These are phyloP conservation scores for Sphinx pinastri DNA, from an alignment of 2,888 invertebrate species.

Conservation along the genomic window DNA sequence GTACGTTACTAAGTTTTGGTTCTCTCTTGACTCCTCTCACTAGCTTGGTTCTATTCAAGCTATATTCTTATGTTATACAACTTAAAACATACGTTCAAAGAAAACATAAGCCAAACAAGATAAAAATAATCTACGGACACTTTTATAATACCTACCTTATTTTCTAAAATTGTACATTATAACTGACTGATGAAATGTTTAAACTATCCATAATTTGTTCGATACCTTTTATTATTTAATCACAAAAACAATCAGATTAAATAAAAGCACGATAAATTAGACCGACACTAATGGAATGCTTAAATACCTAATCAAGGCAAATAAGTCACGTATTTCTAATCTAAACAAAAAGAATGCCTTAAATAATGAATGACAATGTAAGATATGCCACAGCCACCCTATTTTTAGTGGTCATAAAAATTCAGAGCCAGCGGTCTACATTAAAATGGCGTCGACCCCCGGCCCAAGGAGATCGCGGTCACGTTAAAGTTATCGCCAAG, in stretches of 20 bases:
- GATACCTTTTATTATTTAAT: neutral
- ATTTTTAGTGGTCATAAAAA: conserved; percentile 23
- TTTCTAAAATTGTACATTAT: no score
- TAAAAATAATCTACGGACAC: no score
- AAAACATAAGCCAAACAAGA: no score
- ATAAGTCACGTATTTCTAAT: conserved; percentile 10
- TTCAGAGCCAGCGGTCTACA: neutral
- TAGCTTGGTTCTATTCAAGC: no score
- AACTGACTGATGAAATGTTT: neutral
- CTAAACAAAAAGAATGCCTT: conserved; percentile 1
- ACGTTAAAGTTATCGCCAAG: conserved; percentile 18
- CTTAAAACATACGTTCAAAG: no score
- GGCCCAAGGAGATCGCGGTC: conserved; percentile 26
- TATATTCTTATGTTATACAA: no score
- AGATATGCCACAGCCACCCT: neutral
- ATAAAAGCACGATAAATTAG: neutral
- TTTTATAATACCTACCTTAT: no score
- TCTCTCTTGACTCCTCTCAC: neutral
- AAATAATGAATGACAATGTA: conserved; percentile 10
- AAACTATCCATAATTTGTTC: neutral
- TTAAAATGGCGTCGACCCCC: conserved; percentile 6
- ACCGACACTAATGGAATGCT: neutral
- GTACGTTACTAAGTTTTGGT: neutral
- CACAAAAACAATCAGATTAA: neutral
- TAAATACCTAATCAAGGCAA: neutral